Percentiles rank a stretch among this genome's conserved stretches.
Conservation (phyloP, 2,113 vertebrate genomes). For the Illadopsis cleaveri region DNA sequence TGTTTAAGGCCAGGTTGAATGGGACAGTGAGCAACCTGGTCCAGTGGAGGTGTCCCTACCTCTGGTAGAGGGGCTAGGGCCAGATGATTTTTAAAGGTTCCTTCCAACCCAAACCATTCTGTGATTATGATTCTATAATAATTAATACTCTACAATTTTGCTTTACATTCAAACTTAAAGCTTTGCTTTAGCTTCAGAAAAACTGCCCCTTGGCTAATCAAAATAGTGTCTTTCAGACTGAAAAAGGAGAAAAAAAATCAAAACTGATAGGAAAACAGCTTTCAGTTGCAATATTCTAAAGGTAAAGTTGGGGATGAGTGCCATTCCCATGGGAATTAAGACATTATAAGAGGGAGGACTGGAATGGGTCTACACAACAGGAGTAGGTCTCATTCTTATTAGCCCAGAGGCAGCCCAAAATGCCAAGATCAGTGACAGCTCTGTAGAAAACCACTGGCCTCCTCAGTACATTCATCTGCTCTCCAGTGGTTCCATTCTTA, state of each 20-base stretch:
- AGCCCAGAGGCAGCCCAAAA: not conserved
- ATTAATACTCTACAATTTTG: not conserved
- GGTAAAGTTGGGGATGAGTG: not conserved
- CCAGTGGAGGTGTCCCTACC: not conserved
- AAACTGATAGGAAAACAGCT: not conserved
- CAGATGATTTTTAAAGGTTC: not conserved
- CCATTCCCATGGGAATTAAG: not conserved
- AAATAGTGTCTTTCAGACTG: not conserved
- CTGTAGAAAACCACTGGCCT: not conserved
- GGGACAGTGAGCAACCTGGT: not conserved
- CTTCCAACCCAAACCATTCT: not conserved
- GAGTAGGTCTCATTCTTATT: not conserved
- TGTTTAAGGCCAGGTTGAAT: not conserved
- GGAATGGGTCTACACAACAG: not conserved
- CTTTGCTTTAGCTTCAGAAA: not conserved
- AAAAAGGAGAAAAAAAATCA: not conserved
- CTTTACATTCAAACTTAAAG: not conserved
- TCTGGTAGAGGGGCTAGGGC: accelerated
- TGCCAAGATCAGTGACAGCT: accelerated
- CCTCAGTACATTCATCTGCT: not conserved
- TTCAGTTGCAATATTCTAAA: not conserved
- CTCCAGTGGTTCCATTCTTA: not conserved
- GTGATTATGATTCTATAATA: not conserved
- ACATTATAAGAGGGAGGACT: not conserved
- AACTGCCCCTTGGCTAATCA: not conserved